Evolutionary conservation across 2,113 vertebrate species (phyloP).

Genomic region (Protobothrops mucrosquamatus): DNA sequence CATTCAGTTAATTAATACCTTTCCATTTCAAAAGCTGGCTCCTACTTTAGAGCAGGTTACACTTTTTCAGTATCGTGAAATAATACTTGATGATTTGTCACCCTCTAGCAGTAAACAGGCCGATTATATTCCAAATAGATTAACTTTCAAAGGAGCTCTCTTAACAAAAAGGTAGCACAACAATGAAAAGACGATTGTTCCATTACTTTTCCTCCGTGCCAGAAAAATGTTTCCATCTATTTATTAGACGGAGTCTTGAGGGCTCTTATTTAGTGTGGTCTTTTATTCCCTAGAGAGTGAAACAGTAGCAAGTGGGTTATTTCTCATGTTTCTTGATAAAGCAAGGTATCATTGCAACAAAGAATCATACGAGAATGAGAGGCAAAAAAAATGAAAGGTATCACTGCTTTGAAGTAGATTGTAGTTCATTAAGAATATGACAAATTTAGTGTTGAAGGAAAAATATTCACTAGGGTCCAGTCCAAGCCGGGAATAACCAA

Average conservation of each 20-base stretch:
- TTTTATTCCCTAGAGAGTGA: conserved; percentile 15
- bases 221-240: background rate
- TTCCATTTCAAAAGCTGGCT: background rate
- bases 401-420: background rate
- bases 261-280: conserved; percentile 22
- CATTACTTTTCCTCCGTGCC: background rate
- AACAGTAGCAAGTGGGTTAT: conserved; percentile 29
- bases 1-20: background rate
- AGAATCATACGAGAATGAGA: background rate
- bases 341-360: background rate
- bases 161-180: background rate
- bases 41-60: conserved; percentile 30
- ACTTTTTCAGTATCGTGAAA: conserved; percentile 51
- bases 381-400: background rate
- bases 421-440: background rate
- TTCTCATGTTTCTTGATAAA: background rate
- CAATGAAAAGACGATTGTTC: background rate
- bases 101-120: conserved; percentile 60
- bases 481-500: no score
- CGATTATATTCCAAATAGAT: conserved; percentile 66
- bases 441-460: no score
- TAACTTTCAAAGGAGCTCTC: conserved; percentile 30
- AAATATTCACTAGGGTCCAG: no score
- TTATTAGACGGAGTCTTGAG: conserved; percentile 23
- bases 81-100: conserved; percentile 61